phyloP scores from a whole-genome alignment of 37 sponge, comb jelly and placozoan species.

The Theonella swinhoei region DNA sequence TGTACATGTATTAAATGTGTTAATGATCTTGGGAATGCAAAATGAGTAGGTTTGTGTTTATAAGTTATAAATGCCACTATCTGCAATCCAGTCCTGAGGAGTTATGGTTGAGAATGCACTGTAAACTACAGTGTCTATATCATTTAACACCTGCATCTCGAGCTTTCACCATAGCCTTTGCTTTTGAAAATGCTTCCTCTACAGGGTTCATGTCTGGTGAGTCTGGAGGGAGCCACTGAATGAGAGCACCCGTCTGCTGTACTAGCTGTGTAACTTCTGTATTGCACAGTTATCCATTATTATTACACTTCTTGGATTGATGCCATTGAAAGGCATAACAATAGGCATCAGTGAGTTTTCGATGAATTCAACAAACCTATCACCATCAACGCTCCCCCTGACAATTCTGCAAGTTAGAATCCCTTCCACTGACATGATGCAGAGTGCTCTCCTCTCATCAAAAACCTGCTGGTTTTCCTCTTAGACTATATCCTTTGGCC shows the following conservation, averaged over 20 bases:
- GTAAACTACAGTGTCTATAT: conserved; percentile 25
- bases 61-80: too few relatives aligned
- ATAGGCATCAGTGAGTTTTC: conserved; percentile 1
- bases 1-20: too few relatives aligned
- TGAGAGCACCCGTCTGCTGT: conserved; percentile 7
- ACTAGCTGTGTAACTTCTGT: conserved; percentile 2
- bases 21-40: too few relatives aligned
- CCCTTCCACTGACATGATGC: conserved; percentile 3
- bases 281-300: conserved; percentile 41
- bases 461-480: conserved; percentile 11
- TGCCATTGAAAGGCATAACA: conserved; percentile 15
- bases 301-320: conserved; percentile 2
- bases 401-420: conserved; percentile 25
- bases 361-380: conserved; percentile 2
- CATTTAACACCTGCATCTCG: conserved; percentile 13
- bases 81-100: conserved; percentile 5
- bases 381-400: conserved; percentile 27
- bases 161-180: not conserved
- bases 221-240: conserved; percentile 11
- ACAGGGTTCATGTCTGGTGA: conserved; percentile 1
- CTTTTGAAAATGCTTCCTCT: conserved; percentile 17
- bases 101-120: conserved; percentile 17
- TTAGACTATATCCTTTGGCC: conserved; percentile 29
- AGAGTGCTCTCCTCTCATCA: conserved; percentile 27
- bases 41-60: too few relatives aligned